These are phyloP conservation scores for Platorchestia sp. DNA, from an alignment of 1,140 invertebrate species.

Conservation along the genomic window DNA sequence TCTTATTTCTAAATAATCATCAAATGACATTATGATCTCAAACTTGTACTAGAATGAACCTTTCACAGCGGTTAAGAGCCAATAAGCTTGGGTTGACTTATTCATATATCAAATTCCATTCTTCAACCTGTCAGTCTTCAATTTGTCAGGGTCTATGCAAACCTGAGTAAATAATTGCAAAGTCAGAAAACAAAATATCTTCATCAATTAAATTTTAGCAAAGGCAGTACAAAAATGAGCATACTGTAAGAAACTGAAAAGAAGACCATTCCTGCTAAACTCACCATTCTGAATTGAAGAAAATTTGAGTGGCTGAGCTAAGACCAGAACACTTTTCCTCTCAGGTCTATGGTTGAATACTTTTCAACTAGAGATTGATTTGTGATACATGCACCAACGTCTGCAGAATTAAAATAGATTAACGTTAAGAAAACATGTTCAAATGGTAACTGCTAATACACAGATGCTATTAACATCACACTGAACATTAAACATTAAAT, in stretches of 20 bases:
- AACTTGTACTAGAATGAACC: too few species aligned
- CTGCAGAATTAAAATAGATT: not conserved
- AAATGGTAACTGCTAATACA: too few species aligned
- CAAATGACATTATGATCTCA: too few species aligned
- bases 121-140: too few species aligned
- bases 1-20: too few species aligned
- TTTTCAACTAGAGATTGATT: not conserved
- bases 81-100: too few species aligned
- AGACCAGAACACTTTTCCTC: not conserved
- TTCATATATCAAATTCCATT: too few species aligned
- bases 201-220: not conserved
- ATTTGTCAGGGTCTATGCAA: not conserved
- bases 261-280: not conserved
- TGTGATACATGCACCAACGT: not conserved
- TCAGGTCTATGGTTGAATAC: not conserved
- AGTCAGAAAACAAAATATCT: not conserved
- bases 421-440: too few species aligned
- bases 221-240: not conserved
- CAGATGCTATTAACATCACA: too few species aligned
- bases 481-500: too few species aligned
- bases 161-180: not conserved
- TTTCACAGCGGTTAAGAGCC: too few species aligned
- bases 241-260: not conserved
- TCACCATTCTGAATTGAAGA: not conserved
- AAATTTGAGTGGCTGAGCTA: not conserved